These are phyloP conservation scores for Prunella strophiata DNA, from an alignment of 2,797 vertebrate species.

Conservation along the genomic window DNA sequence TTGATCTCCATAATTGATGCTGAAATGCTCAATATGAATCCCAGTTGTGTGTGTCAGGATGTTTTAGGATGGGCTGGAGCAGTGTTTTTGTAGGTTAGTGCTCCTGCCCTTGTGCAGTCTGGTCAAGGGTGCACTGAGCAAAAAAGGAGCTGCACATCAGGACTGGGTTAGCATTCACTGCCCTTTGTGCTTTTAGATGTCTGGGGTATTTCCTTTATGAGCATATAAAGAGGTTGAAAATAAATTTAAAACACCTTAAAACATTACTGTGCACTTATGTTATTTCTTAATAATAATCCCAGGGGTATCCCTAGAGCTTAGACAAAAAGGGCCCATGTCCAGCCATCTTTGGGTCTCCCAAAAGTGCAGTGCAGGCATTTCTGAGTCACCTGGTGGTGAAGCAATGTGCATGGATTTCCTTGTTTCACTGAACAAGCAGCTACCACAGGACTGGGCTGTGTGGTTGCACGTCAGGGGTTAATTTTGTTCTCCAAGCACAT, in stretches of 20 bases:
- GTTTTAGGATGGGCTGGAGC: background rate
- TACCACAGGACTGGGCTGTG: background rate
- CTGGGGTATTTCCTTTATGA: background rate
- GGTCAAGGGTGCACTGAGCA: background rate
- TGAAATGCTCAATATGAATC: conserved; percentile 13
- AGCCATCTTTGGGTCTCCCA: background rate
- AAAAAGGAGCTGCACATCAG: background rate
- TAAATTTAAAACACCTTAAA: background rate
- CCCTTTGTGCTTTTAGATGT: background rate
- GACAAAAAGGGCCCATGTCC: background rate
- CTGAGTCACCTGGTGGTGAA: background rate
- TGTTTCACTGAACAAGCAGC: background rate
- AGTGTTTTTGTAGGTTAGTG: background rate
- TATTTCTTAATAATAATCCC: background rate
- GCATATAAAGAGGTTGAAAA: background rate
- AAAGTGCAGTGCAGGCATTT: background rate
- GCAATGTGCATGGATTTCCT: background rate
- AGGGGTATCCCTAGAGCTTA: background rate
- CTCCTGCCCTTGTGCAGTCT: background rate
- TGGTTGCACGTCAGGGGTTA: conserved; percentile 10
- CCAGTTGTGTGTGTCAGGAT: conserved; percentile 3
- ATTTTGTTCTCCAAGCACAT: conserved; percentile 31
- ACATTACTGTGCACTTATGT: background rate
- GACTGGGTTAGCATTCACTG: background rate
- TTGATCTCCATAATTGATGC: conserved; percentile 57